These are phyloP conservation scores for Machaerirhynchus nigripectus DNA, from an alignment of 2,113 vertebrate species.

Conservation along the genomic window DNA sequence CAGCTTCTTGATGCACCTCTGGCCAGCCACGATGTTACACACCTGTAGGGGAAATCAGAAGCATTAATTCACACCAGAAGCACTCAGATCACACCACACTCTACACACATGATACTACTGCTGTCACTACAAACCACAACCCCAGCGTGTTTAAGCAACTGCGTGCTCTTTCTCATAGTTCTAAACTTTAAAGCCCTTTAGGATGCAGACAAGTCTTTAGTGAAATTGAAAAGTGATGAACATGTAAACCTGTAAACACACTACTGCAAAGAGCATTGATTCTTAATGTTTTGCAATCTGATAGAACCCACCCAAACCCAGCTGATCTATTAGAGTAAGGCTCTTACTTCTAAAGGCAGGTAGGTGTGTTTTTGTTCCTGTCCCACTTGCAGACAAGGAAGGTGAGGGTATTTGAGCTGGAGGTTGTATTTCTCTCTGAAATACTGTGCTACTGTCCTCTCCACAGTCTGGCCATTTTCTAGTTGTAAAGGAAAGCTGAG, in stretches of 20 bases:
- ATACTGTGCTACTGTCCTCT: slow-evolving; percentile 99
- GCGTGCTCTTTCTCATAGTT: fast-evolving
- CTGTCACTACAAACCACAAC: not conserved
- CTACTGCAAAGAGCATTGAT: not conserved
- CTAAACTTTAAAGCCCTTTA: not conserved
- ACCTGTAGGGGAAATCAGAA: slow-evolving; percentile 74
- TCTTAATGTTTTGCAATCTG: not conserved
- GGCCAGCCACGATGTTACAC: slow-evolving; percentile 97
- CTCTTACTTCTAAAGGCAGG: slow-evolving; percentile 96
- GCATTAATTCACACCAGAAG: not conserved
- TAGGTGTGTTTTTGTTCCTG: slow-evolving; percentile 99
- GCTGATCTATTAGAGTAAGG: not conserved
- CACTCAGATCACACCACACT: not conserved
- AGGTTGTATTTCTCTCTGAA: slow-evolving; percentile 98
- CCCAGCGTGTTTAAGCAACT: fast-evolving
- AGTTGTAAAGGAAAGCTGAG: slow-evolving; percentile 94
- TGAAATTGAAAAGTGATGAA: not conserved
- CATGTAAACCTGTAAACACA: not conserved
- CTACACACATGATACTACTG: fast-evolving
- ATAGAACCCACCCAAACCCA: not conserved
- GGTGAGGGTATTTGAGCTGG: slow-evolving; percentile 96
- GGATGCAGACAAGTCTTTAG: not conserved
- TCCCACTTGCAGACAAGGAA: slow-evolving; percentile 98
- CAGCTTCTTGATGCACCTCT: slow-evolving; percentile 97
- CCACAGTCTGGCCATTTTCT: slow-evolving; percentile 97